Evolutionary conservation across 2,113 vertebrate species (phyloP), one percentile per base, ranked within the genome.

Genomic region (Vicugna pacos): DNA sequence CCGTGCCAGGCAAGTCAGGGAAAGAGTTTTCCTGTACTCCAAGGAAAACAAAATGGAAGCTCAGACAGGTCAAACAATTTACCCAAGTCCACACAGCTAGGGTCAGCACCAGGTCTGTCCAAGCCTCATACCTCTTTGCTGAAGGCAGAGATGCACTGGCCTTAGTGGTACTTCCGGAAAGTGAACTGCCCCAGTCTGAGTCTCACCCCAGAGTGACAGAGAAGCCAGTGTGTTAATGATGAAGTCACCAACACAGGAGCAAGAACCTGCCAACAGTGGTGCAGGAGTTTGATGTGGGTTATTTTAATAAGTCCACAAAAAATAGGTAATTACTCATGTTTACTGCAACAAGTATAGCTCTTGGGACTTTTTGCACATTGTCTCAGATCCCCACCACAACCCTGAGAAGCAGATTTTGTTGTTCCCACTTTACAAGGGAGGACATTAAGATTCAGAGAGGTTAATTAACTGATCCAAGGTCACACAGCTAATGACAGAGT

Each of bases 41-140:
- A 54, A 42, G 72, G 48, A 24, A 42, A 52, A 65, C 12, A 26
- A 35, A 90, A 28, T 15, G 3, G 73, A 70, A 86, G n/a, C 30
- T 46, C 85, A 42, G 95, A 91, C 62, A 92, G n/a, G 79, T n/a
- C 83, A 48, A 26, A 86, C 26, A 4, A 6, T 86, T 42, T 89
- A 75, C 32, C 81, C 82, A 54, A 67, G 72, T 46, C 48, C 26
- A 54, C 60, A 62, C 83, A 82, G 48, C 86, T 8, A 42, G 48
- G 16, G 6, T 11, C 10, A 48, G 38, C 22, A 42, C 11, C 9
- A 2, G 0, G 32, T 35, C 20, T 64, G 48, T 11, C 65, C 46
- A 46, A 64, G 15, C 0, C 10, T 52, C 32, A 3, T 0, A 32
- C 12, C 14, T 58, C 60, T 80, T 42, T 17, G 72, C 48, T 8